These are phyloP conservation scores for Sinopyrophorus schimmeli DNA, from an alignment of 2,888 invertebrate species.

Conservation along the genomic window DNA sequence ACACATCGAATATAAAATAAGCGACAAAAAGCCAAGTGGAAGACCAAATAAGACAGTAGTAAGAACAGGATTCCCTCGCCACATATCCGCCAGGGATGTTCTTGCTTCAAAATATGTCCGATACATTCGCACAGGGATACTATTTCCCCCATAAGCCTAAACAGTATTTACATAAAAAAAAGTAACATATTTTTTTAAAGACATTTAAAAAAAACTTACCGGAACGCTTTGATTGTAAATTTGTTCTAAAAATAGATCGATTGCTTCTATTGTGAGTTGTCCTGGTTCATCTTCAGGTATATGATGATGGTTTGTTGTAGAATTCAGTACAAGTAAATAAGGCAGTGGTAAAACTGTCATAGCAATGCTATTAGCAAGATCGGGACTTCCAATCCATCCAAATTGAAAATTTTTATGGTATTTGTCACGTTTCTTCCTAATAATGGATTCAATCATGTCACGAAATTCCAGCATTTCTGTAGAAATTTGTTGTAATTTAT, in stretches of 20 bases:
- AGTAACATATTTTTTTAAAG: neutral
- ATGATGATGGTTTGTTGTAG: slow-evolving; percentile 90
- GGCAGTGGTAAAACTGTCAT: slow-evolving; percentile 85
- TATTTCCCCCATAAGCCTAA: slow-evolving; percentile 84
- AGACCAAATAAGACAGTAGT: slow-evolving; percentile 92
- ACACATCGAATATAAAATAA: slow-evolving; percentile 95
- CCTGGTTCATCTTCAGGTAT: slow-evolving; percentile 83
- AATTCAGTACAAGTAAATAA: slow-evolving; percentile 86
- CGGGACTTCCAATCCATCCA: slow-evolving; percentile 91
- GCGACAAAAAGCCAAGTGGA: slow-evolving; percentile 88
- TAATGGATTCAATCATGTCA: slow-evolving; percentile 80
- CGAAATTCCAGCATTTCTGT: slow-evolving; percentile 75
- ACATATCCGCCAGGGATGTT: slow-evolving; percentile 80
- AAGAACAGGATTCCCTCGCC: slow-evolving; percentile 90
- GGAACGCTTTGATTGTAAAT: slow-evolving; percentile 78
- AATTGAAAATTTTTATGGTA: slow-evolving; percentile 81
- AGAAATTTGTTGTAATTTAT: slow-evolving; percentile 79
- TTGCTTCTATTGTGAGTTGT: slow-evolving; percentile 77
- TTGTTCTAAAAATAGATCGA: slow-evolving; percentile 74
- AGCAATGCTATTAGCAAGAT: slow-evolving; percentile 90
- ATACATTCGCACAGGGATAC: slow-evolving; percentile 74
- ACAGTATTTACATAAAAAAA: slow-evolving; percentile 37
- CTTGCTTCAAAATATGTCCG: slow-evolving; percentile 83
- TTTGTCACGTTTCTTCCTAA: slow-evolving; percentile 68
- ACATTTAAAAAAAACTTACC: slow-evolving; percentile 62